Conservation (phyloP, 2,797 vertebrate species). For the Crocidura indochinensis region DNA sequence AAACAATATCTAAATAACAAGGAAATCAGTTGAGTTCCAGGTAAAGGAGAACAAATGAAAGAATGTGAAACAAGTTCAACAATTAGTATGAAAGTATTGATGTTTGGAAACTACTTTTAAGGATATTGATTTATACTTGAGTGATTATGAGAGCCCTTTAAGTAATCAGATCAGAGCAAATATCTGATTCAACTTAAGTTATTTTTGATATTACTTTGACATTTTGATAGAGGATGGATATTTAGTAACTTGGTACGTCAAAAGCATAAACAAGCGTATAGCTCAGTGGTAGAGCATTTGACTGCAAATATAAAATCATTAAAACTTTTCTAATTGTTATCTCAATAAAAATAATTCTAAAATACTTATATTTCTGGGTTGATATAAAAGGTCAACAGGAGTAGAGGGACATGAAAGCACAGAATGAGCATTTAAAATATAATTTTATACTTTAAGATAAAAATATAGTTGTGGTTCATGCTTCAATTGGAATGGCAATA, state of each 20-base stretch:
- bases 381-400: constrained; percentile 12
- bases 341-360: too few relatives aligned
- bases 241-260: too few relatives aligned
- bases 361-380: background rate
- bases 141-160: background rate
- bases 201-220: background rate
- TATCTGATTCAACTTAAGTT: background rate
- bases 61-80: background rate
- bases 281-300: too few relatives aligned
- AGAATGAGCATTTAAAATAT: background rate
- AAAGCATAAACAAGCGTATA: too few relatives aligned
- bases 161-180: background rate
- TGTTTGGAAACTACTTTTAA: background rate
- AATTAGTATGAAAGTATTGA: background rate
- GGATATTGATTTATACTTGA: background rate
- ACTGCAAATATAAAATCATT: too few relatives aligned
- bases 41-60: background rate
- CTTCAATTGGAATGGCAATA: background rate
- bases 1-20: background rate
- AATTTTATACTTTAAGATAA: background rate
- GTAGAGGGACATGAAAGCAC: background rate
- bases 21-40: background rate
- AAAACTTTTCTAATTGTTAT: too few relatives aligned
- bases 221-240: too few relatives aligned
- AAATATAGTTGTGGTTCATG: background rate